A percentile compares a stretch with the other conserved stretches of the same genome.
Conservation (phyloP, 2,888 invertebrate species). For the Lasioglossum villosulum region DNA sequence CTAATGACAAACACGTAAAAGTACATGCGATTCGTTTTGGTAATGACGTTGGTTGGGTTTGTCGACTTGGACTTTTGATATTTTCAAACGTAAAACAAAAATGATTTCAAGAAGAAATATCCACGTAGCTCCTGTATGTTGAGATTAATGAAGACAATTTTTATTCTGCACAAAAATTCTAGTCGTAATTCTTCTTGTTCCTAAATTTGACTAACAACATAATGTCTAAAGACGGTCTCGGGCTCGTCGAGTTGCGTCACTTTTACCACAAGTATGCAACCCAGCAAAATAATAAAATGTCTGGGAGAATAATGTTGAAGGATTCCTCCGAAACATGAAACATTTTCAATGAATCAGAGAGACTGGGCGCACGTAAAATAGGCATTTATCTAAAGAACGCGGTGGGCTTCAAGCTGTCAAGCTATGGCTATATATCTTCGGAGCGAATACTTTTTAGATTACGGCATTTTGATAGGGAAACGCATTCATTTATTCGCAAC, state of each 20-base stretch:
- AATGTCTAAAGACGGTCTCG: background rate
- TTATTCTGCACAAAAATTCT: too few species aligned
- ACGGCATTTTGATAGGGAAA: slow-evolving; percentile 12
- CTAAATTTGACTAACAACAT: background rate
- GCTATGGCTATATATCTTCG: background rate
- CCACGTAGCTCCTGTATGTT: background rate
- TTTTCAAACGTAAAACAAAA: too few species aligned
- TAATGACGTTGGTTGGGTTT: background rate
- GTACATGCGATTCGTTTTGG: background rate
- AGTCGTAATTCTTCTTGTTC: background rate
- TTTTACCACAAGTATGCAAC: background rate
- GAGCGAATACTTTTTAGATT: background rate
- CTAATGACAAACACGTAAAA: background rate
- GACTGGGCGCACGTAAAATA: slow-evolving; percentile 1
- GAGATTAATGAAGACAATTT: background rate
- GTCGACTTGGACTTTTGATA: too few species aligned
- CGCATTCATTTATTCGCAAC: slow-evolving; percentile 24
- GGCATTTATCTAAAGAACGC: slow-evolving; percentile 5
- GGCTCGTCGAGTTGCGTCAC: background rate
- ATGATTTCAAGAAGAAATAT: background rate
- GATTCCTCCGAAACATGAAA: background rate
- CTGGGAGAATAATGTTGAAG: background rate
- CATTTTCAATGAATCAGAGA: background rate
- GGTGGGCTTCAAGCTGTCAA: background rate
- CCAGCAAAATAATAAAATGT: background rate